Percentiles rank a stretch among this genome's conserved stretches.
These are phyloP conservation scores for Tipula helvola DNA, from an alignment of 2,888 invertebrate species.

Conservation along the genomic window DNA sequence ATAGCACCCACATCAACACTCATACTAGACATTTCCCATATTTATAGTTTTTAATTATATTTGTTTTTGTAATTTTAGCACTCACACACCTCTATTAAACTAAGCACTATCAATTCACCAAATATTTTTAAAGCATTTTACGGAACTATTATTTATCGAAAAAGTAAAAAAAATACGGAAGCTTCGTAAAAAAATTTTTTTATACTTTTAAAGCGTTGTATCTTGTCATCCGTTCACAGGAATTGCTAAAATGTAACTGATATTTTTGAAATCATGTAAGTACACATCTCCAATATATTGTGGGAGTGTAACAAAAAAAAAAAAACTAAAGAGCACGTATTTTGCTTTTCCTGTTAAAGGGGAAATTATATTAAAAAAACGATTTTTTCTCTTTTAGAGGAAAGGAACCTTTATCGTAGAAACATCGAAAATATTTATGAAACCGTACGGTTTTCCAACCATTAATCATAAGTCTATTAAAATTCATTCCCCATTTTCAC, in stretches of 20 bases:
- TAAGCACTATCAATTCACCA: background rate
- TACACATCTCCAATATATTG: background rate
- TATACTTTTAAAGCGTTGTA: background rate
- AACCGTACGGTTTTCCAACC: background rate
- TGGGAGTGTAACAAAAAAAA: background rate
- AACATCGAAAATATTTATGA: background rate
- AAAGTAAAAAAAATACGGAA: background rate
- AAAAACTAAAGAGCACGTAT: background rate
- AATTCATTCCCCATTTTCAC: background rate
- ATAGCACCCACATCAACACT: conserved; percentile 37
- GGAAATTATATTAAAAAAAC: background rate
- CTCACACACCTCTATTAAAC: background rate
- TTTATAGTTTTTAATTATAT: background rate
- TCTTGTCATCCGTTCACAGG: background rate
- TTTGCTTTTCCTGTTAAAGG: background rate
- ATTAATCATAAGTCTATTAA: background rate
- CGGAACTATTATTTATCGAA: background rate
- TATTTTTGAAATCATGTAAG: background rate
- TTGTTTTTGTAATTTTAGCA: background rate
- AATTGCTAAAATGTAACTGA: background rate
- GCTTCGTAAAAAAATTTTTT: background rate
- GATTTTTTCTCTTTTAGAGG: background rate
- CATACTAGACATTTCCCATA: conserved; percentile 28
- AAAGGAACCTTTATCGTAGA: no score
- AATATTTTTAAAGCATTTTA: background rate